Evolutionary conservation across 2,113 vertebrate species (phyloP), one percentile per base, ranked within the genome.

Genomic region (Paralichthys olivaceus): DNA sequence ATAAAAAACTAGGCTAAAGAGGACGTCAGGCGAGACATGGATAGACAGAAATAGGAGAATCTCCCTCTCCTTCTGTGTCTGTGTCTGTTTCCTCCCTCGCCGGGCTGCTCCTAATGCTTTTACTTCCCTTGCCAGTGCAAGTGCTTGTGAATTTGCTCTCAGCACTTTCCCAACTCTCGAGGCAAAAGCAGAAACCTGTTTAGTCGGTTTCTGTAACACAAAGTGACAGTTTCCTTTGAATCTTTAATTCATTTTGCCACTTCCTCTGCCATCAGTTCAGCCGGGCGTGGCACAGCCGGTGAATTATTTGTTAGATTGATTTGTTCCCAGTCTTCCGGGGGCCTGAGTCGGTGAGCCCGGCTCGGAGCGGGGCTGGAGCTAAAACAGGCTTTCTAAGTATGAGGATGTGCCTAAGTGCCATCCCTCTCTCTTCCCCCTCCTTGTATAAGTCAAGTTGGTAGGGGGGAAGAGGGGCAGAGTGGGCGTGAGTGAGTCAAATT

Each of bases 171-270:
- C 87, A 90, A 94, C 91, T 94, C 93, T 93, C 88, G 88, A 11
- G 22, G 93, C 92, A 94, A 92, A 93, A 90, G 92, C 93, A 94
- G 8, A 76, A 94, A 94, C 87, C 80, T 90, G 94, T 93, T 96
- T 94, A 86, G 85, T 93, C 79, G 93, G 93, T 95, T 94, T 93
- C 91, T 91, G 91, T 95, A 95, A 96, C 94, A 92, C 20, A 87
- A 95, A 96, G 95, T 96, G 96, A 96, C 96, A 96, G 94, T 95
- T 93, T 94, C 94, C 92, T 94, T 96, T 92, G 77, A 96, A 96
- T 95, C 94, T 96, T 97, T 96, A 89, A 96, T 97, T 95, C 93
- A 93, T 95, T 95, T 96, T 95, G 94, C 95, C 95, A 95, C 95
- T 96, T 96, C 93, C 91, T 92, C 91, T 88, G 91, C 94, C 94